Evolutionary conservation across 2,797 vertebrate species (phyloP), one percentile per base, ranked within the genome.

Genomic region (Anabacerthia variegaticeps): DNA sequence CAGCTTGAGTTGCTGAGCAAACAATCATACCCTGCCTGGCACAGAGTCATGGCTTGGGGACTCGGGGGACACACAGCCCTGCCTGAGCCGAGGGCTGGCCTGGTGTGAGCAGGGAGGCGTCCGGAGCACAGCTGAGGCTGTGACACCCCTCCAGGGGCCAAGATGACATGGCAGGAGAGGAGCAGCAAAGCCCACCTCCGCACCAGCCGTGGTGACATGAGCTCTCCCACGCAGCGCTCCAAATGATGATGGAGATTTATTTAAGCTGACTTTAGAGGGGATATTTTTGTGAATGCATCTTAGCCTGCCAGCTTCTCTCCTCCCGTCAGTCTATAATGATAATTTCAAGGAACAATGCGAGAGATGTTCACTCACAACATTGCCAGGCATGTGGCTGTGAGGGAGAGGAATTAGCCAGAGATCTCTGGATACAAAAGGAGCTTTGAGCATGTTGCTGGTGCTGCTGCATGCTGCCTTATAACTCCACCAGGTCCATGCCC

Each of bases 331-430:
- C 92, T 63, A 13, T 67, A 94, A 89, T 27, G 80, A 79, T 87
- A 71, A 93, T 90, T 93, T 87, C 88, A 97, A 92, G 72, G 34
- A 95, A 93, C 84, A 92, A 85, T 76, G 86, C 2, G 6, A 76
- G 79, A 89, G 81, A 80, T 16, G 3, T 52, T 82, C 1, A 5
- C 59, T 94, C 59, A 76, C 86, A 92, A 85, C 67, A 85, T 71
- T 85, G 76, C 63, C 37, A 59, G 67, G 56, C 83, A 56, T 79
- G 83, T 73, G 90, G 88, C 91, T 92, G 77, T 19, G 71, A 63
- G 74, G 81, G 88, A 84, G 74, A 78, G 55, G 88, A 93, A 87
- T 46, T 27, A 72, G 79, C 51, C 12, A 7, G 69, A 84, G 55
- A 92, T 19, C 28, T 92, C 91, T 4, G 7, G 85, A 75, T 68